Percentiles rank a stretch among this genome's conserved stretches.
phyloP scores from a whole-genome alignment of 2,888 invertebrate species.

The Frankliniella fusca region DNA sequence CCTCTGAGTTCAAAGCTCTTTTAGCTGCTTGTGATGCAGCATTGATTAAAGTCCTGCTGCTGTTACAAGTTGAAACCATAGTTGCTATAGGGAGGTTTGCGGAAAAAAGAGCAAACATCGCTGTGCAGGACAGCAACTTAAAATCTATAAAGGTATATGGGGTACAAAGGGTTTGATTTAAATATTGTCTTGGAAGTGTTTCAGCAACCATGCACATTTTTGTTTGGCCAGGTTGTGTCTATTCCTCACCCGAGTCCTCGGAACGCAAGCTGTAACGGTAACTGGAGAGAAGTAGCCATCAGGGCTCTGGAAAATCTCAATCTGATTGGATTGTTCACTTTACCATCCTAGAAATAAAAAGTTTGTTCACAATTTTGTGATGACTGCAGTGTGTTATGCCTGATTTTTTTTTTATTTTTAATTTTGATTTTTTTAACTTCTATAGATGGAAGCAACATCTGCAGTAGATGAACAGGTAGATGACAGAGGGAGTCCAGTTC shows the following conservation, averaged over 20 bases:
- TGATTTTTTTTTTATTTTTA: no score
- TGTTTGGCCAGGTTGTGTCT: constrained; percentile 51
- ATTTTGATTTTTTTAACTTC: constrained; percentile 23
- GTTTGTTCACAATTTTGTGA: no score
- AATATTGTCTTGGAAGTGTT: no score
- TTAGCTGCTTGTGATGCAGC: constrained; percentile 62
- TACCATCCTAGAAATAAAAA: neutral
- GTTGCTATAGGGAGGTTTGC: constrained; percentile 80
- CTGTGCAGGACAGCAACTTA: constrained; percentile 51
- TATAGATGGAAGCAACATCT: constrained; percentile 29
- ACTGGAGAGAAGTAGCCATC: constrained; percentile 72
- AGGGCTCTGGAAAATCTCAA: constrained; percentile 57
- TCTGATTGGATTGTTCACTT: constrained; percentile 47
- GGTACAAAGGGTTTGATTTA: no score
- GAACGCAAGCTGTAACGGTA: constrained; percentile 66
- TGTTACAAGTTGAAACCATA: constrained; percentile 67
- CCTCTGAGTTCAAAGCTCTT: constrained; percentile 50
- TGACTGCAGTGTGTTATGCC: no score
- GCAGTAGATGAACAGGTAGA: no score
- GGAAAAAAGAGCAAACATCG: constrained; percentile 59
- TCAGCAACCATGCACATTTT: neutral
- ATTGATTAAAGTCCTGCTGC: constrained; percentile 61
- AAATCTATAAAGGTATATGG: constrained; percentile 47
- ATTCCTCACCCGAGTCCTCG: constrained; percentile 80
- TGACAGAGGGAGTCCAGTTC: neutral